These are phyloP conservation scores for Xylocopa sonorina DNA, from an alignment of 1,140 invertebrate genomes.

Conservation along the genomic window DNA sequence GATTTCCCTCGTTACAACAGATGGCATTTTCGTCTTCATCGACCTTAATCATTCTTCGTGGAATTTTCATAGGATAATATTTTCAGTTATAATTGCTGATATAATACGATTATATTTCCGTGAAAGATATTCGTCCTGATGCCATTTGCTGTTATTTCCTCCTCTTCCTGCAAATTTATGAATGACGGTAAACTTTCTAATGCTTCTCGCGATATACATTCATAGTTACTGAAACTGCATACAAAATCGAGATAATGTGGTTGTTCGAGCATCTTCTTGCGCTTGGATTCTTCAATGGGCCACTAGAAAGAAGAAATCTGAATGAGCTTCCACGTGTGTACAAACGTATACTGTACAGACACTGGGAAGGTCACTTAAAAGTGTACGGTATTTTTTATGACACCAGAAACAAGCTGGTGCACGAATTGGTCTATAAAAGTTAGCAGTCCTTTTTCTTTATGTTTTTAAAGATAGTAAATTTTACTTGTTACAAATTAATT, in stretches of 20 bases:
- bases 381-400: neutral
- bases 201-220: conserved; percentile 15
- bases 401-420: neutral
- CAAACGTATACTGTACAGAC: conserved; percentile 7
- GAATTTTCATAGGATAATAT: neutral
- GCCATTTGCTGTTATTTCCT: neutral
- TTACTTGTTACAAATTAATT: neutral
- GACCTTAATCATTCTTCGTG: conserved; percentile 62
- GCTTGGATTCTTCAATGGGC: conserved; percentile 65
- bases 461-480: neutral
- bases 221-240: neutral
- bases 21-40: conserved; percentile 64
- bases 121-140: neutral
- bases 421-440: neutral
- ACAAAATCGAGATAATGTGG: conserved; percentile 58
- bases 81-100: neutral
- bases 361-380: conserved; percentile 14
- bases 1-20: conserved; percentile 66
- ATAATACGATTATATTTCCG: neutral
- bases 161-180: too few species aligned
- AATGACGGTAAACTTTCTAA: neutral
- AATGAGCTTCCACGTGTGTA: conserved; percentile 55
- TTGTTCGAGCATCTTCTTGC: conserved; percentile 8
- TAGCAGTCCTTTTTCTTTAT: neutral
- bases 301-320: conserved; percentile 61